Conservation (phyloP, 2,888 invertebrate genomes). For the Gibbula magus region DNA sequence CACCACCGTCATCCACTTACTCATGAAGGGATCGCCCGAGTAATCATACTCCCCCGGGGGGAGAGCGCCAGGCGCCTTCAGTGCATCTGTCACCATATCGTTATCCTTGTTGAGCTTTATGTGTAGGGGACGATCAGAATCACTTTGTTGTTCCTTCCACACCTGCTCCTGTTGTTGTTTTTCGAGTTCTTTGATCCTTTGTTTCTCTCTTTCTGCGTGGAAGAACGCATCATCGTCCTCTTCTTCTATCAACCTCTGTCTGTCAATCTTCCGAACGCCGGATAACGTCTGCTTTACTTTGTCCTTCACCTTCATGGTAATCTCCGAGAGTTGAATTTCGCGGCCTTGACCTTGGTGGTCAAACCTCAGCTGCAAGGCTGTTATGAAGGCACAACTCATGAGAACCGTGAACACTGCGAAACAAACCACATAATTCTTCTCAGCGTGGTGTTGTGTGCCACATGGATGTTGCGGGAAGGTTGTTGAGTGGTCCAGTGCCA, state of each 20-base stretch:
- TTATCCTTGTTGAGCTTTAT: slow-evolving; percentile 74
- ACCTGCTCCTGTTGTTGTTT: slow-evolving; percentile 21
- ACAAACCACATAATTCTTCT: slow-evolving; percentile 98
- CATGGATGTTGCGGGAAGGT: slow-evolving; percentile 96
- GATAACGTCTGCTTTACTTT: slow-evolving; percentile 60
- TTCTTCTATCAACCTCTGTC: slow-evolving; percentile 58
- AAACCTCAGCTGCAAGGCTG: slow-evolving; percentile 89
- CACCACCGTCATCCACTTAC: slow-evolving; percentile 91
- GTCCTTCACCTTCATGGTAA: slow-evolving; percentile 65
- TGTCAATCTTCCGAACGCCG: slow-evolving; percentile 55
- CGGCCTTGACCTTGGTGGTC: slow-evolving; percentile 62
- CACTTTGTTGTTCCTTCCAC: slow-evolving; percentile 26
- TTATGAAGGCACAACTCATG: slow-evolving; percentile 94
- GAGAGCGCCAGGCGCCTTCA: slow-evolving; percentile 53
- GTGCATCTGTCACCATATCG: slow-evolving; percentile 67
- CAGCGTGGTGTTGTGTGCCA: slow-evolving; percentile 85
- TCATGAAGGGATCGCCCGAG: slow-evolving; percentile 61
- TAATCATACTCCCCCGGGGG: slow-evolving; percentile 44
- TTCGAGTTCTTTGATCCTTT: slow-evolving; percentile 1
- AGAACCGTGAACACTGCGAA: slow-evolving; percentile 97
- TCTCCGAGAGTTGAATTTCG: slow-evolving; percentile 60
- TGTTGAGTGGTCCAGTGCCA: slow-evolving; percentile 91
- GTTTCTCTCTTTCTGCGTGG: slow-evolving; percentile 31
- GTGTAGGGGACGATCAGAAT: slow-evolving; percentile 76
- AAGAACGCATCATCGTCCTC: slow-evolving; percentile 56